phyloP scores from a whole-genome alignment of 1,140 invertebrate genomes.

The Eulimnadia texana region DNA sequence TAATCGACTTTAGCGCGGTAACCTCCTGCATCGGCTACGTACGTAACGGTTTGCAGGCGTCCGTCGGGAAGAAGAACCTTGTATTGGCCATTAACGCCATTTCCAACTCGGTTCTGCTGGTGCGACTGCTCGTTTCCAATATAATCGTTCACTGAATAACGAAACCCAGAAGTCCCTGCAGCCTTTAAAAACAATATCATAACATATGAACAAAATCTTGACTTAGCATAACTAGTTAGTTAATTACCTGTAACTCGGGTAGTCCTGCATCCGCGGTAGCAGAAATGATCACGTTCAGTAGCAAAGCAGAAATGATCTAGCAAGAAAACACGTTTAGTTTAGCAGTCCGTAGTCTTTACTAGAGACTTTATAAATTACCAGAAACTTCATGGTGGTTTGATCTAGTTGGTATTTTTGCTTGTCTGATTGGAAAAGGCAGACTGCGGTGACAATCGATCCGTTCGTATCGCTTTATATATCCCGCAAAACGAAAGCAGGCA shows the following conservation, averaged over 20 bases:
- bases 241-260: neutral
- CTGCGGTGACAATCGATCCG: too few relatives aligned
- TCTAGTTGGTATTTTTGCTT: too few relatives aligned
- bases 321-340: neutral
- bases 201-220: neutral
- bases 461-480: too few relatives aligned
- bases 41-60: constrained; percentile 16
- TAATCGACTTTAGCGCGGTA: constrained; percentile 18
- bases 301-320: neutral
- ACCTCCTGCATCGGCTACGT: constrained; percentile 15
- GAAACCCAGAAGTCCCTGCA: constrained; percentile 3
- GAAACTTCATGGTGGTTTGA: too few relatives aligned
- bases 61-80: constrained; percentile 16
- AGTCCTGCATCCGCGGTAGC: neutral
- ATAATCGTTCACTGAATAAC: constrained; percentile 16
- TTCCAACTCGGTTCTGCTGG: constrained; percentile 15
- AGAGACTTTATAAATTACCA: too few relatives aligned
- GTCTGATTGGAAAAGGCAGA: too few relatives aligned
- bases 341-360: too few relatives aligned
- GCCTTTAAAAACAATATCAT: neutral
- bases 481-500: too few relatives aligned
- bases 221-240: neutral
- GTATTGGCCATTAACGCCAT: constrained; percentile 13
- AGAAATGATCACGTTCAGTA: neutral
- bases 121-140: constrained; percentile 15